Evolutionary conservation across 2,888 invertebrate genomes (phyloP).

Genomic region (Didymodactylos carnosus): DNA sequence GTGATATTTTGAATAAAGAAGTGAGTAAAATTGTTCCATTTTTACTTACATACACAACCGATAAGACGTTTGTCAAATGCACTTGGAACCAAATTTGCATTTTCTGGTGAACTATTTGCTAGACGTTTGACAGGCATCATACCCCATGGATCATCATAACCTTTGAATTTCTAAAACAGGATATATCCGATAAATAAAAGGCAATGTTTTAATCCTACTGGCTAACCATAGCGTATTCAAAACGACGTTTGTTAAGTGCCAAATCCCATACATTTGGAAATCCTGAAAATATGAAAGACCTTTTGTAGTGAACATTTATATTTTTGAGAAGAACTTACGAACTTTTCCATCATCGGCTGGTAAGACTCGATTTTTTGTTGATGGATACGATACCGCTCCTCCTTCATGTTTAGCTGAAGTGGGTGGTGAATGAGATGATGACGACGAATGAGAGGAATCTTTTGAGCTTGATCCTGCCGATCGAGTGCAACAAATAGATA

Average conservation of each 20-base stretch:
- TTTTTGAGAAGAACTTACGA: no score
- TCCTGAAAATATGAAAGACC: not conserved
- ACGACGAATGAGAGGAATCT: not conserved
- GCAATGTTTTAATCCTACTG: not conserved
- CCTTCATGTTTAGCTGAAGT: no score
- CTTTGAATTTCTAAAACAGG: slow-evolving; percentile 5
- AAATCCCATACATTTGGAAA: slow-evolving; percentile 13
- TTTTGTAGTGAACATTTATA: no score
- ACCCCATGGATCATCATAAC: slow-evolving; percentile 14
- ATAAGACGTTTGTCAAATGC: slow-evolving; percentile 4
- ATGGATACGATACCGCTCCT: not conserved
- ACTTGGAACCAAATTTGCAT: slow-evolving; percentile 11
- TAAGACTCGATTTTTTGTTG: not conserved
- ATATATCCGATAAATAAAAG: not conserved
- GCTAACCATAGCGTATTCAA: slow-evolving; percentile 8
- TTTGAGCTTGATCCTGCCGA: no score
- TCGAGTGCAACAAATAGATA: no score
- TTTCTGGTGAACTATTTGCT: slow-evolving; percentile 1
- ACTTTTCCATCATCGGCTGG: not conserved
- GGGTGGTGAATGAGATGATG: not conserved
- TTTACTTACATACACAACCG: slow-evolving; percentile 6
- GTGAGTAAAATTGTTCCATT: not conserved
- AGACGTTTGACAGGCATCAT: slow-evolving; percentile 13
- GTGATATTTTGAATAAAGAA: not conserved
- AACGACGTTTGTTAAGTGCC: slow-evolving; percentile 3